Percentiles rank a stretch among this genome's conserved stretches.
Evolutionary conservation across 2,113 vertebrate species (phyloP).

Genomic region (Pycnonotus jocosus): DNA sequence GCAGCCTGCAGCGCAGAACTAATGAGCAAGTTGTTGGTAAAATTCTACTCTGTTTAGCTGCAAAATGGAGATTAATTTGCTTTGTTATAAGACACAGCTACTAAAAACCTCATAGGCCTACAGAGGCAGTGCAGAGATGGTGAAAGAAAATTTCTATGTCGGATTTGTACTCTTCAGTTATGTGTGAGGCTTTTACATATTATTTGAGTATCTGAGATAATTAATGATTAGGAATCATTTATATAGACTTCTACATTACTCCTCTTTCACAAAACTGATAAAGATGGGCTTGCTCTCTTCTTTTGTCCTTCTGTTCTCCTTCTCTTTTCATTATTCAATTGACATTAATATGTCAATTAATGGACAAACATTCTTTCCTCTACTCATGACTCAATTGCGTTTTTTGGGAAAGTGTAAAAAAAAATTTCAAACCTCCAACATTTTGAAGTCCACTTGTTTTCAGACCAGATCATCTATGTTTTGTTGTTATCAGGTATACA

Average conservation of each 20-base stretch:
- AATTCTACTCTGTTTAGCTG: slow-evolving; percentile 3
- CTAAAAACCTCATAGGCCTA: neutral
- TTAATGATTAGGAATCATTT: neutral
- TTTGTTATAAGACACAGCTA: slow-evolving; percentile 2
- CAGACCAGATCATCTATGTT: neutral
- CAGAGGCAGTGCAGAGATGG: neutral
- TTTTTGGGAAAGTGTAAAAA: neutral
- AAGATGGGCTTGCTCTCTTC: neutral
- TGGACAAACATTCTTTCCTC: neutral
- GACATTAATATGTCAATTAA: neutral
- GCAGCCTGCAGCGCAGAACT: neutral
- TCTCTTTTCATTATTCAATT: neutral
- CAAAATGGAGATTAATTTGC: slow-evolving; percentile 48
- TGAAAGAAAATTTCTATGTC: slow-evolving; percentile 10
- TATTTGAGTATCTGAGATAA: neutral
- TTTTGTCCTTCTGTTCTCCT: neutral
- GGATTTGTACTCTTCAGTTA: neutral
- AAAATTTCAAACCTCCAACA: neutral
- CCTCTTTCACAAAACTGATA: neutral
- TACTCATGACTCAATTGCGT: neutral
- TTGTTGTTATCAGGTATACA: neutral
- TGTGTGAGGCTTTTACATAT: neutral
- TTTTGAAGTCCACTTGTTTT: neutral
- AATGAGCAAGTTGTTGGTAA: neutral
- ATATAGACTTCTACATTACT: neutral